Evolutionary conservation across 2,113 vertebrate species (phyloP), one percentile per base, ranked within the genome.

Genomic region (Sebastes schlegelii): DNA sequence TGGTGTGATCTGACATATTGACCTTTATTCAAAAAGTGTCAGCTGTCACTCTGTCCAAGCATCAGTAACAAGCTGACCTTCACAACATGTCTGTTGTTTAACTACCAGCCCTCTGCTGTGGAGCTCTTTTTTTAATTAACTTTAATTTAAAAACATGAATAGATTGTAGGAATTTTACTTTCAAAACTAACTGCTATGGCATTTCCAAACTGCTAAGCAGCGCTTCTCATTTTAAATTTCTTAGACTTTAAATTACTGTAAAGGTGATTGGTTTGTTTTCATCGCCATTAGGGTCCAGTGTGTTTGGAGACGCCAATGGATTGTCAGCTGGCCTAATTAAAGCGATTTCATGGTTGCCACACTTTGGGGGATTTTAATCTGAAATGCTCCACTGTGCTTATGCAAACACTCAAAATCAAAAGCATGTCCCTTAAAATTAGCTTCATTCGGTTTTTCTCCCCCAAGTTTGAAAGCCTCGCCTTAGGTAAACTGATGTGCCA

Each of bases 401-500:
- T 86, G 89, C 90, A 93, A 93, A 90, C 88, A 23, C 85, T 90
- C 82, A 88, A 91, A 93, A 92, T 90, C 80, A 92, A 92, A 95
- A 84, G 91, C 93, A 93, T 82, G 91, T 90, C 91, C 91, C 84
- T 92, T 86, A 91, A 94, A 94, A 94, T 93, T 86, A 89, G 89
- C 90, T 87, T 84, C 70, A 89, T 92, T 92, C 17, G 48, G 19
- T 69, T 74, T 83, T 82, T 72, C 71, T 77, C 82, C 83, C 76
- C 82, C 54, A 82, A 91, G 74, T 92, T 91, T 75, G 81, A 93
- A 92, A 92, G 84, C 80, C 77, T 84, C 48, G 92, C 94, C 93
- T 88, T 85, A 86, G 89, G 92, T 94, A 91, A 90, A 94, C 89
- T 86, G 86, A 91, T 86, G 88, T 87, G 82, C 89, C 88, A 83